A percentile compares a stretch with the other conserved stretches of the same genome.
These are phyloP conservation scores for Atherix ibis DNA, from an alignment of 2,888 invertebrate genomes.

Conservation along the genomic window DNA sequence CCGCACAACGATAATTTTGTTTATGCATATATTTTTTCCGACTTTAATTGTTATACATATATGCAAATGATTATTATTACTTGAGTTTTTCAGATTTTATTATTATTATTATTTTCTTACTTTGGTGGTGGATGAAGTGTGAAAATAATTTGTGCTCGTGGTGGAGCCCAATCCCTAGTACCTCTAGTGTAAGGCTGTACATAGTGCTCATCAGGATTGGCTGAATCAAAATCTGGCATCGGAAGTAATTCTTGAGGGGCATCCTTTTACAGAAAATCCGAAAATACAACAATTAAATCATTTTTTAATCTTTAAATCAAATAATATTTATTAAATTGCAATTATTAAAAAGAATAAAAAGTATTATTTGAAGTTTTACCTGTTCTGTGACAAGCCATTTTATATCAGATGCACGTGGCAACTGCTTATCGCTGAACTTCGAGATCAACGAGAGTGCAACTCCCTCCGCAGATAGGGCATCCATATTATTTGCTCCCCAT, in stretches of 20 bases:
- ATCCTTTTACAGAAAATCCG: conserved; percentile 33
- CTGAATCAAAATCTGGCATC: conserved; percentile 48
- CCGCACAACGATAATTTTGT: conserved; percentile 68
- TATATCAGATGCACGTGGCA: conserved; percentile 60
- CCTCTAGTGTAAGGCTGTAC: conserved; percentile 44
- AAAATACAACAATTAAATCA: conserved; percentile 1
- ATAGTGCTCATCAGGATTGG: conserved; percentile 46
- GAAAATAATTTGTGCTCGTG: conserved; percentile 67
- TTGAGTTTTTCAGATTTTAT: background rate
- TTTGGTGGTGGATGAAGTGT: conserved; percentile 51
- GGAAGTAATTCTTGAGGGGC: conserved; percentile 63
- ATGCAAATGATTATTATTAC: background rate
- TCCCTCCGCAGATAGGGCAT: conserved; percentile 54
- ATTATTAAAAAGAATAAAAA: too few species aligned
- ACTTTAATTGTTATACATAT: conserved; percentile 28
- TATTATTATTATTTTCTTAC: conserved; percentile 34
- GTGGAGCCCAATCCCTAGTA: conserved; percentile 71
- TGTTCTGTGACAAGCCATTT: conserved; percentile 64
- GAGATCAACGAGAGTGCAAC: conserved; percentile 62
- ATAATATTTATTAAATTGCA: background rate
- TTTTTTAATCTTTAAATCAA: too few species aligned
- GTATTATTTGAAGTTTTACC: conserved; percentile 6
- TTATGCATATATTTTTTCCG: conserved; percentile 46
- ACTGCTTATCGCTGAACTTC: conserved; percentile 56
- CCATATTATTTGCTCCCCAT: conserved; percentile 24